phyloP scores from a whole-genome alignment of 2,113 vertebrate genomes.

The Hippoglossus stenolepis region DNA sequence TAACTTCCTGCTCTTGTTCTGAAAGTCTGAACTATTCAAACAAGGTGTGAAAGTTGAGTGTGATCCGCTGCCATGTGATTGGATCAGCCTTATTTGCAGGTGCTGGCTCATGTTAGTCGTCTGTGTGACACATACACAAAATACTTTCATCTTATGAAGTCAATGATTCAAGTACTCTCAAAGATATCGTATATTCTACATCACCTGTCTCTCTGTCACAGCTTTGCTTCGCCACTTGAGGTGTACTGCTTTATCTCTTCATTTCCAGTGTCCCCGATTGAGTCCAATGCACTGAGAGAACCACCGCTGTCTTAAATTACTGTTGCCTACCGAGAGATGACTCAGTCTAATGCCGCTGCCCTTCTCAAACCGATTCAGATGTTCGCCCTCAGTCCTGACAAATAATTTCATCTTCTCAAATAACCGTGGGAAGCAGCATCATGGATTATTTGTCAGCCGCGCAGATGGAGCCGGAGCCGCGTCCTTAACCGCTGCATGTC shows the following conservation, averaged over 20 bases:
- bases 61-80: too few relatives aligned
- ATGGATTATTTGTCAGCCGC: constrained; percentile 16
- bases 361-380: constrained; percentile 12
- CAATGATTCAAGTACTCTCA: too few relatives aligned
- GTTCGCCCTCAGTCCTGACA: constrained; percentile 1
- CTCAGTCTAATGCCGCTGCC: background rate
- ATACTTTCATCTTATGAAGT: too few relatives aligned
- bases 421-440: background rate
- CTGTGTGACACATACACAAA: too few relatives aligned
- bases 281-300: background rate
- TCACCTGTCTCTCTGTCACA: too few relatives aligned
- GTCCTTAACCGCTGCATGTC: background rate
- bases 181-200: too few relatives aligned
- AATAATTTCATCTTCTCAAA: constrained; percentile 22
- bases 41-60: too few relatives aligned
- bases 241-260: background rate
- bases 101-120: too few relatives aligned
- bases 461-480: background rate
- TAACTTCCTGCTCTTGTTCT: too few relatives aligned
- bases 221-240: background rate
- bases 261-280: background rate
- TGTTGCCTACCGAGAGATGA: background rate
- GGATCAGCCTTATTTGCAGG: too few relatives aligned
- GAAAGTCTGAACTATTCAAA: too few relatives aligned
- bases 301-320: background rate